These are phyloP conservation scores for Drosophila ezoana DNA, from an alignment of 2,888 invertebrate species.

Conservation along the genomic window DNA sequence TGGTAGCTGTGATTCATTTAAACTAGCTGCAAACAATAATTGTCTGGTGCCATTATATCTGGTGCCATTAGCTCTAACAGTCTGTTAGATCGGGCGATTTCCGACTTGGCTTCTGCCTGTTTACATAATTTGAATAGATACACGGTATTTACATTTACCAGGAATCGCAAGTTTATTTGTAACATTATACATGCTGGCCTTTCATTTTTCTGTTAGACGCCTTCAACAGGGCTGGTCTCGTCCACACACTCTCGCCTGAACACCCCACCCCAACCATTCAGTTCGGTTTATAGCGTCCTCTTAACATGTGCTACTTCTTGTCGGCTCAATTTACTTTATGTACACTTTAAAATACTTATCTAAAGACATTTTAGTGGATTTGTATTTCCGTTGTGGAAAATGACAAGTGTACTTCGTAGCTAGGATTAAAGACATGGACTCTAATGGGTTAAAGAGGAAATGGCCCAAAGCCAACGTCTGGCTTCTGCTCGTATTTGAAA, in stretches of 20 bases:
- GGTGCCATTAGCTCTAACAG: too few relatives aligned
- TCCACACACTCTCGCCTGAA: not conserved
- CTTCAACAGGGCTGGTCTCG: not conserved
- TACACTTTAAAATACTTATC: conserved; percentile 8
- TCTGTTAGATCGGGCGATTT: too few relatives aligned
- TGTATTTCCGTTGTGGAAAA: conserved; percentile 10
- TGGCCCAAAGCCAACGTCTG: conserved; percentile 26
- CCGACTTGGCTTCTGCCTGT: too few relatives aligned
- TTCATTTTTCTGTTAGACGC: not conserved
- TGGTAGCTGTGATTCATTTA: too few relatives aligned
- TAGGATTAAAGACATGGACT: conserved; percentile 38
- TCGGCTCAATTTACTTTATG: conserved; percentile 6
- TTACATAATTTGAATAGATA: too few relatives aligned
- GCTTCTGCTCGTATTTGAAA: conserved; percentile 44
- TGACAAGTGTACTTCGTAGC: conserved; percentile 19
- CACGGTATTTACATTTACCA: too few relatives aligned
- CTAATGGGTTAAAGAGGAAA: conserved; percentile 49
- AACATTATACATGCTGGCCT: not conserved
- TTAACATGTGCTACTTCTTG: not conserved
- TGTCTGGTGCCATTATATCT: too few relatives aligned
- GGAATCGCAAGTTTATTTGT: not conserved
- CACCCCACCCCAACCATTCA: too few relatives aligned
- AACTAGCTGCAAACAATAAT: too few relatives aligned
- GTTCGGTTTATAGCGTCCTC: not conserved
- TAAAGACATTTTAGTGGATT: conserved; percentile 23